phyloP scores from a whole-genome alignment of 2,113 vertebrate species.

The Passer domesticus region DNA sequence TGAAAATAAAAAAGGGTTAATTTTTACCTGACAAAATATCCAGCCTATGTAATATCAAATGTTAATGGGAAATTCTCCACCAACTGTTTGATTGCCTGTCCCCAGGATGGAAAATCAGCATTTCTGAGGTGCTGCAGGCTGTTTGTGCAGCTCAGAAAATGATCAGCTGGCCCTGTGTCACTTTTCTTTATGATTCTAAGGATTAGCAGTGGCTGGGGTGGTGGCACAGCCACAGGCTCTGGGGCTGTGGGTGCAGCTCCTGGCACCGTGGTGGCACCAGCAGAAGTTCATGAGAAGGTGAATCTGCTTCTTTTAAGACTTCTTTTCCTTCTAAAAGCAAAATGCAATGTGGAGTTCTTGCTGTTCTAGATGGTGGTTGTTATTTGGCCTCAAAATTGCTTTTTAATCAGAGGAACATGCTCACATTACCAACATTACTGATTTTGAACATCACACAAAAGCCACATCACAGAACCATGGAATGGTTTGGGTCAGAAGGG shows the following conservation, averaged over 20 bases:
- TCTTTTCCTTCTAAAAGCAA: neutral
- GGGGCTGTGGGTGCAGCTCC: neutral
- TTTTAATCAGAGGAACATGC: neutral
- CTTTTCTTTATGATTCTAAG: neutral
- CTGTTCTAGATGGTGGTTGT: neutral
- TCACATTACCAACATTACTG: accelerated
- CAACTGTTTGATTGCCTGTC: neutral
- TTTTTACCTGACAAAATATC: neutral
- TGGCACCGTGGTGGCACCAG: neutral
- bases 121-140: neutral
- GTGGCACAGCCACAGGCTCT: neutral
- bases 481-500: neutral
- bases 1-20: neutral
- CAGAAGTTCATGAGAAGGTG: accelerated
- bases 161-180: neutral
- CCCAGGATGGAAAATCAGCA: neutral
- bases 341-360: neutral
- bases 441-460: neutral
- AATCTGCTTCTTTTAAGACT: neutral
- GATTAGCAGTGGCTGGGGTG: accelerated
- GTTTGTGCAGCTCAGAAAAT: neutral
- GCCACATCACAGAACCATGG: neutral
- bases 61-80: neutral
- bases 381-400: neutral
- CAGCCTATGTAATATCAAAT: neutral